Conservation (phyloP, 2,113 vertebrate species). For the Xerus inauris region DNA sequence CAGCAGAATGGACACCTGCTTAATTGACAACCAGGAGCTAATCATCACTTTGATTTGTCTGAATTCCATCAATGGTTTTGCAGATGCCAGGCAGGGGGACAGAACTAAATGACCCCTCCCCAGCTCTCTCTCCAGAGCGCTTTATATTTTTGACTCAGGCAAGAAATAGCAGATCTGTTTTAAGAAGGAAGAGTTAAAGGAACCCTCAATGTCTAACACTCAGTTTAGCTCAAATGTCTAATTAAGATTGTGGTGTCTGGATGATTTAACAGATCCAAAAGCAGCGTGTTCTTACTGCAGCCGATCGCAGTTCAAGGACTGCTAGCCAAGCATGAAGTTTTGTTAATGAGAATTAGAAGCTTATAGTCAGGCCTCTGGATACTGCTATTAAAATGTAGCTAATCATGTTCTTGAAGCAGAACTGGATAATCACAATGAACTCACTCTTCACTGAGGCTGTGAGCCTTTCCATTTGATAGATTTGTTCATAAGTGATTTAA, state of each 20-base stretch:
- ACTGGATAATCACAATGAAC: conserved; percentile 58
- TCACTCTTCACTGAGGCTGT: background rate
- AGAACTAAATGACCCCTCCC: background rate
- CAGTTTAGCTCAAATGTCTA: conserved; percentile 66
- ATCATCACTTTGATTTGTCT: background rate
- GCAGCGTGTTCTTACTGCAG: background rate
- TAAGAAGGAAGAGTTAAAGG: conserved; percentile 60
- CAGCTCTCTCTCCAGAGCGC: background rate
- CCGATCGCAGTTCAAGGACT: conserved; percentile 74
- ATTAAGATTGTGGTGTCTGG: conserved; percentile 64
- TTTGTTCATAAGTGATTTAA: conserved; percentile 49
- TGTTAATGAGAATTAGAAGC: conserved; percentile 78
- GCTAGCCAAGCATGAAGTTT: conserved; percentile 78
- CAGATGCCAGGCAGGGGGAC: background rate
- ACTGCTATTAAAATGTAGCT: conserved; percentile 73
- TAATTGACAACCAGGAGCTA: background rate
- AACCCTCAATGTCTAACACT: conserved; percentile 51
- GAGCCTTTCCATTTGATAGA: background rate
- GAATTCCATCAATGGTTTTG: background rate
- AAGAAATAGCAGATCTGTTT: background rate
- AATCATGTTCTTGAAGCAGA: conserved; percentile 71
- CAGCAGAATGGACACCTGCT: background rate
- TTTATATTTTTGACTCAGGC: background rate
- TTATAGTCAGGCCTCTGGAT: conserved; percentile 59
- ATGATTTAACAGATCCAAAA: conserved; percentile 69